phyloP scores from a whole-genome alignment of 2,113 vertebrate species.

The Trachemys scripta region DNA sequence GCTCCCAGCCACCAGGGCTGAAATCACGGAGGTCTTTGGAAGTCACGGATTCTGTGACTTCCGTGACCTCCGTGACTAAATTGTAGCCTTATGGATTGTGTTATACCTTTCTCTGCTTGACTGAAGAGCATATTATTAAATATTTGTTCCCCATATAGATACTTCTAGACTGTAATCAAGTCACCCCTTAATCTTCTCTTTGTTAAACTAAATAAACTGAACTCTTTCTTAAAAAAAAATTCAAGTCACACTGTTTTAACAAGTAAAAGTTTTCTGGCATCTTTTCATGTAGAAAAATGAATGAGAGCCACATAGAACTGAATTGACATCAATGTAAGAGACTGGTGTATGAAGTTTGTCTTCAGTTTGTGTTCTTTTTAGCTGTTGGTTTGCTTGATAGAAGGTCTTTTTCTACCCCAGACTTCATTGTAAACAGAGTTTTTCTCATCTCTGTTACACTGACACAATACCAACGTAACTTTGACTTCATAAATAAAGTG shows the following conservation, averaged over 20 bases:
- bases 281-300: not conserved
- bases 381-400: not conserved
- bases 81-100: not conserved
- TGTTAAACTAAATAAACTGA: not conserved
- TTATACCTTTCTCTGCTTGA: not conserved
- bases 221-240: not conserved
- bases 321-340: not conserved
- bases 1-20: no score
- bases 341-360: not conserved
- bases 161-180: not conserved
- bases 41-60: no score
- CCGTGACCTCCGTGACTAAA: no score
- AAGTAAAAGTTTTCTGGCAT: slow-evolving; percentile 30
- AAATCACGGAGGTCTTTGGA: no score
- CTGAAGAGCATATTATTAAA: not conserved
- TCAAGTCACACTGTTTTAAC: no score
- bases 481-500: not conserved
- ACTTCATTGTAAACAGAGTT: not conserved
- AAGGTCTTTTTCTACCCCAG: not conserved
- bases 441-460: not conserved
- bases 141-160: not conserved
- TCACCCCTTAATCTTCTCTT: not conserved
- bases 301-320: not conserved
- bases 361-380: no score
- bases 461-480: fast-evolving